These are phyloP conservation scores for Rhinogobio ventralis DNA, from an alignment of 2,797 vertebrate species.

Conservation along the genomic window DNA sequence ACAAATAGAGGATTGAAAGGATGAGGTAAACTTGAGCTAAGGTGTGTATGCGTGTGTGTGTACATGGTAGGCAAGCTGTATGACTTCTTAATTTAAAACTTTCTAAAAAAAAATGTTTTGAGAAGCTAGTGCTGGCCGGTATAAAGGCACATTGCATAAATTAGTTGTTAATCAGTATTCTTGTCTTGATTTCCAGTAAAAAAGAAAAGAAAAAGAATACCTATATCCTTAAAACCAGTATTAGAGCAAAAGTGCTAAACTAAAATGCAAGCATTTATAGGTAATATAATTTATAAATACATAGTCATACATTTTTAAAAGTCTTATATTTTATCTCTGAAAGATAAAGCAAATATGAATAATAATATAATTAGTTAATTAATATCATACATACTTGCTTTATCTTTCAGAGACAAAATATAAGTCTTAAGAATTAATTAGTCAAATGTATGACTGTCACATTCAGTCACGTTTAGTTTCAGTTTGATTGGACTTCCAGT, in stretches of 20 bases:
- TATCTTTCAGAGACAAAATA: background rate
- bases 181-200: background rate
- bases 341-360: background rate
- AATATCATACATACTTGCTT: background rate
- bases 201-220: rapidly evolving
- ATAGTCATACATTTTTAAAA: background rate
- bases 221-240: background rate
- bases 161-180: background rate
- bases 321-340: background rate
- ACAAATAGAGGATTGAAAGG: background rate
- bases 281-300: background rate
- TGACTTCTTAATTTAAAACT: background rate
- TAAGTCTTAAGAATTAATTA: background rate
- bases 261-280: background rate
- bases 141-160: background rate
- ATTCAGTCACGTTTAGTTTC: too few species aligned
- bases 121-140: background rate
- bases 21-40: background rate
- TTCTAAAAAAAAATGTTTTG: too few species aligned
- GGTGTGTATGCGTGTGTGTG: background rate
- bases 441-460: too few species aligned
- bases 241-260: background rate
- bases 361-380: background rate
- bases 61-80: background rate
- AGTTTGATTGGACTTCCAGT: too few species aligned